A percentile compares a stretch with the other conserved stretches of the same genome.
These are phyloP conservation scores for Meles meles DNA, from an alignment of 2,113 vertebrate genomes.

Conservation along the genomic window DNA sequence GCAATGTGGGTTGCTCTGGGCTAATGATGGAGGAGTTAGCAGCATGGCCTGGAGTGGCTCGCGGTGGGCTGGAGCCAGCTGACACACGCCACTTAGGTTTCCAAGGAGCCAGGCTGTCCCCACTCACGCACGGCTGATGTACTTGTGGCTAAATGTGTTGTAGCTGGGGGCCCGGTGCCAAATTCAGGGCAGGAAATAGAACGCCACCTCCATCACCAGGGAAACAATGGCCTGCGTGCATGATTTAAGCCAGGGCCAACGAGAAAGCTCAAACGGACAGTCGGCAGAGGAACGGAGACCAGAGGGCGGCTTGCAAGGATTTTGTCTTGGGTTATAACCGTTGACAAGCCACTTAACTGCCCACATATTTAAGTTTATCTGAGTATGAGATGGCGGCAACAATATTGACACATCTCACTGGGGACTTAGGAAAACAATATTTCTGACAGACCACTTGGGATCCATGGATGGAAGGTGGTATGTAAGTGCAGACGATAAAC, in stretches of 20 bases:
- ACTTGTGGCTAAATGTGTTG: slow-evolving; percentile 79
- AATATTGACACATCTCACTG: not conserved
- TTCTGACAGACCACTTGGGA: slow-evolving; percentile 42
- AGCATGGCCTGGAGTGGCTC: slow-evolving; percentile 59
- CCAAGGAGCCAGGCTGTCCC: slow-evolving; percentile 76
- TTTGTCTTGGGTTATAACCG: not conserved
- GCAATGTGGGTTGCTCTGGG: not conserved
- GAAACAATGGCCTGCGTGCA: slow-evolving; percentile 33
- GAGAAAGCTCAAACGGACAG: not conserved
- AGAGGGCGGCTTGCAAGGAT: not conserved
- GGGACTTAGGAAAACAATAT: slow-evolving; percentile 3
- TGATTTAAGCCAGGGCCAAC: slow-evolving; percentile 45
- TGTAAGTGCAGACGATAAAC: slow-evolving; percentile 61
- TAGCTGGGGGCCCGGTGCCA: slow-evolving; percentile 67
- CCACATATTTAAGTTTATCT: not conserved
- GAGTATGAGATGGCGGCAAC: slow-evolving; percentile 13
- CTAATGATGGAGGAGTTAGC: slow-evolving; percentile 49
- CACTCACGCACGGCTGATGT: slow-evolving; percentile 64
- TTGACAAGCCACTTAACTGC: slow-evolving; percentile 14
- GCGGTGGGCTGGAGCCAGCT: slow-evolving; percentile 41
- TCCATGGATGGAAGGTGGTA: slow-evolving; percentile 62
- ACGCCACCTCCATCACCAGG: slow-evolving; percentile 53
- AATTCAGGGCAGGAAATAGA: slow-evolving; percentile 67
- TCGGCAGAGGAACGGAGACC: not conserved
- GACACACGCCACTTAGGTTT: slow-evolving; percentile 66